phyloP scores from a whole-genome alignment of 2,888 invertebrate genomes.

The Halictus quadricinctus region DNA sequence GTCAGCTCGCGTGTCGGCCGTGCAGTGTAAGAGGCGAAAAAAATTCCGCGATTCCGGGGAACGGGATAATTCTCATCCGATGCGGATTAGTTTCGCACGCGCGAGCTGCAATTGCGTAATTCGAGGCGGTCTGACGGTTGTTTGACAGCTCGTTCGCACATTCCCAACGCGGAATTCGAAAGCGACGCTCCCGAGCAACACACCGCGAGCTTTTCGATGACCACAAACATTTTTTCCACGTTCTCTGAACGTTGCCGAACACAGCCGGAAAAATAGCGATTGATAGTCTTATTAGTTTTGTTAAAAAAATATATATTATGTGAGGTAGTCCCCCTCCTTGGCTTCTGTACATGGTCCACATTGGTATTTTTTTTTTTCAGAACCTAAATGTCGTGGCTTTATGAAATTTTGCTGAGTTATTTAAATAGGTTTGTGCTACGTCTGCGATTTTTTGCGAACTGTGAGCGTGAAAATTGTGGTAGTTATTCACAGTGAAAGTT shows the following conservation, averaged over 20 bases:
- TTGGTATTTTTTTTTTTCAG: neutral
- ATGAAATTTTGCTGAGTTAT: neutral
- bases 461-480: neutral
- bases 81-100: neutral
- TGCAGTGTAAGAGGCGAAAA: neutral
- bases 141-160: neutral
- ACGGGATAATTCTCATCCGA: neutral
- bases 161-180: neutral
- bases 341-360: neutral
- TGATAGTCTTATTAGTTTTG: neutral
- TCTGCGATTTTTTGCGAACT: neutral
- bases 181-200: neutral
- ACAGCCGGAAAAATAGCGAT: neutral
- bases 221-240: neutral
- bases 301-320: neutral
- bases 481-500: neutral
- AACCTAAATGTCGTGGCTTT: neutral
- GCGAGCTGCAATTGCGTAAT: neutral
- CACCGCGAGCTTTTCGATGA: neutral
- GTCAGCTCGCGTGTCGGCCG: neutral
- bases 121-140: neutral
- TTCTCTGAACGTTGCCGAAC: neutral
- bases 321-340: neutral
- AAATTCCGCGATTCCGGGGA: neutral
- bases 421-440: neutral